Base-by-base conservation (phyloP, 2,888 invertebrate genomes). In the Iselma pallidipennis region DNA sequence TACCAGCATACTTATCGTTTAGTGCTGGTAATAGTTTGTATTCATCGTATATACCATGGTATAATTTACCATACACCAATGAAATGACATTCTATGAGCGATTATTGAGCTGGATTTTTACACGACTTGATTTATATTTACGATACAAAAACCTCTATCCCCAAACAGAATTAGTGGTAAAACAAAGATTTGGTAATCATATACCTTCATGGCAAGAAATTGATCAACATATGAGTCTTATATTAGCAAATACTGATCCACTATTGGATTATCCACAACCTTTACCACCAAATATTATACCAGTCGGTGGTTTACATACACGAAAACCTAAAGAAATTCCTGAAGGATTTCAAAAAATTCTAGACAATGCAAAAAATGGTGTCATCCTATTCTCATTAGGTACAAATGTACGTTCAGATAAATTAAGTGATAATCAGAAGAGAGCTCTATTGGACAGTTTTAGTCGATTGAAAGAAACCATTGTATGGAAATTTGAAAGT, bases 401-500 rank as follows among this genome's bases (percentile, higher is more conserved):
- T 1, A 76, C 80, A 1, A 76, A 78, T 51, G 59, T 80, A 2
- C 69, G 73, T 56, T 76, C 76, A n/a, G 70, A 71, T n/a, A 64
- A 71, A 7, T 67, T 82, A 52, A 69, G 71, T 10, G 64, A 67
- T 19, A 63, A 72, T 50, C 71, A 66, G 14, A 69, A 67, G 45
- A 63, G 68, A 23, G 63, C 66, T 2, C 67, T 82, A 16, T 23
- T 80, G 2, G 66, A 70, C 28, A 80, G 77, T 5, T 81, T 83
- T 63, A 65, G 69, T 1, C 69, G 72, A 56, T 62, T 82, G 28
- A 75, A 76, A 19, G 78, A 81, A 65, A 75, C 74, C 7, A 76
- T 82, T 6, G 54, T 83, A 16, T 82, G 80, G 81, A 82, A 81
- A 70, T 80, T 76, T 70, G 79, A 79, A 61, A 75, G 76, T 12